phyloP scores from a whole-genome alignment of 2,888 invertebrate genomes.

The Cataglyphis cursor region DNA sequence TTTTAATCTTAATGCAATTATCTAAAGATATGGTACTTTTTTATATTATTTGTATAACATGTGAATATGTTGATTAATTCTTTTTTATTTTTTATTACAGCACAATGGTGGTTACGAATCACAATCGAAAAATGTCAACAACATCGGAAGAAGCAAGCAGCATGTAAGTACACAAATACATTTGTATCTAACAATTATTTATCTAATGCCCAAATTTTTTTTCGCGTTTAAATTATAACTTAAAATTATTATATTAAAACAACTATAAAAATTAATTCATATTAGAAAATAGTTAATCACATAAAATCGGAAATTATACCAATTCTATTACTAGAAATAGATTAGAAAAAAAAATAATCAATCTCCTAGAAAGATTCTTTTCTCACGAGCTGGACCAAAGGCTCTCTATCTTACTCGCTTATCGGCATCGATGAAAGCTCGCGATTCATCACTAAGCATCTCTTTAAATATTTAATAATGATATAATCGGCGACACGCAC shows the following conservation, averaged over 20 bases:
- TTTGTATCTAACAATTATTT: slow-evolving; percentile 1
- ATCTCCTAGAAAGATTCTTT: slow-evolving; percentile 1
- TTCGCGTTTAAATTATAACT: neutral
- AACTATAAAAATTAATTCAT: neutral
- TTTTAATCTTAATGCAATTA: neutral
- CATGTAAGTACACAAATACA: slow-evolving; percentile 69
- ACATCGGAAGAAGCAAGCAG: slow-evolving; percentile 78
- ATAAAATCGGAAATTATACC: neutral
- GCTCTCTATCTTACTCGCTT: slow-evolving; percentile 47
- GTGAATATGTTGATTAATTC: slow-evolving; percentile 15
- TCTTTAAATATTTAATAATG: slow-evolving; percentile 78
- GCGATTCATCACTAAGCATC: slow-evolving; percentile 58
- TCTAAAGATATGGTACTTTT: neutral
- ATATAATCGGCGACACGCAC: slow-evolving; percentile 54
- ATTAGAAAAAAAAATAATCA: neutral
- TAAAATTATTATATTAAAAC: neutral
- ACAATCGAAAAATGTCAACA: slow-evolving; percentile 81
- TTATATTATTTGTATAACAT: neutral
- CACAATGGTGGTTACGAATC: slow-evolving; percentile 84
- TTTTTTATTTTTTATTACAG: slow-evolving; percentile 79
- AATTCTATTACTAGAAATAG: neutral
- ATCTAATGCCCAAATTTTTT: neutral
- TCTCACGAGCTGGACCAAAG: slow-evolving; percentile 31
- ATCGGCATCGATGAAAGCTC: slow-evolving; percentile 67
- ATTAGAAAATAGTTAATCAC: neutral